Evolutionary conservation across 2,113 vertebrate genomes (phyloP), one percentile per base, ranked within the genome.

Genomic region (Fregetta grallaria): DNA sequence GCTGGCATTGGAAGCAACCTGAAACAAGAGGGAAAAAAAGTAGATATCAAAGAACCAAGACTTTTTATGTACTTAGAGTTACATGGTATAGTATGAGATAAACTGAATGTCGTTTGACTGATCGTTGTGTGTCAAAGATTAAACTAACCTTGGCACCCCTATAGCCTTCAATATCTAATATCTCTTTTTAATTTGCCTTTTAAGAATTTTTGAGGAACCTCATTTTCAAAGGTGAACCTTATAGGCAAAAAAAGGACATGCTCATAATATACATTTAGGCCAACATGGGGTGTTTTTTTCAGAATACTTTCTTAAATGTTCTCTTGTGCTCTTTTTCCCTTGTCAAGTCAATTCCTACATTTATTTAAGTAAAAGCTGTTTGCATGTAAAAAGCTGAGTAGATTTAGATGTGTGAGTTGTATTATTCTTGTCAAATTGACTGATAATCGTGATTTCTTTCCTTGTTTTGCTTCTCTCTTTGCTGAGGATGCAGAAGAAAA

Each of bases 401-500:
- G 45, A 47, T 85, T 87, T 88, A 90, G 38, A 59, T 45, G 29
- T 2, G 2, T 70, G 47, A 71, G 11, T 70, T 71, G 40, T 83
- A 72, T 71, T 11, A 29, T 80, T 94, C 52, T n/a, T 81, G 38
- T 83, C 47, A 91, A 91, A 77, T n/a, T 70, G 27, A 89, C 65
- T 90, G 52, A 85, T 80, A 42, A 38, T 77, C 13, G 0, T 94
- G n/a, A 88, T 90, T 88, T 90, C 34, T 94, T 68, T 72, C 52
- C 52, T 87, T 5, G 3, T 61, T 93, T 88, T 94, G 77, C 59
- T 82, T 82, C 52, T 93, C 21, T 70, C 38, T 95, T 97, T 95
- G 90, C 90, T 88, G 95, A 96, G 53, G 92, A 97, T 97, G 90
- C 97, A 97, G 97, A 98, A 97, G 98, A 98, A 96, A 97, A 97